phyloP scores from a whole-genome alignment of 2,797 vertebrate species.

The Pseudochirops corinnae region DNA sequence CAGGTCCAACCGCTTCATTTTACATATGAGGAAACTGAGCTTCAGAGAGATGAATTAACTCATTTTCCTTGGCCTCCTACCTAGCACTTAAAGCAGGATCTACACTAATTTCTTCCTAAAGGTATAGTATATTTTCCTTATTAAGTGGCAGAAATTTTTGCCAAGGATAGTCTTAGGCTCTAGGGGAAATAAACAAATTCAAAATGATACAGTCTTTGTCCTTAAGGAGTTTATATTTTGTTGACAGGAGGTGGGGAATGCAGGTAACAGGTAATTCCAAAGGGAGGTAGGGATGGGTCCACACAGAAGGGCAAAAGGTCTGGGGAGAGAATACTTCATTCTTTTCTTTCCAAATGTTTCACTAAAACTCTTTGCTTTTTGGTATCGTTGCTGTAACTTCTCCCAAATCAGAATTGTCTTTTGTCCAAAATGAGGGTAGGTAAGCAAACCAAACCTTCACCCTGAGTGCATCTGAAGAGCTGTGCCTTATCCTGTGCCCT shows the following conservation, averaged over 20 bases:
- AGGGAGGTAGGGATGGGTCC: not conserved
- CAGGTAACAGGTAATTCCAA: not conserved
- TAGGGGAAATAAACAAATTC: not conserved
- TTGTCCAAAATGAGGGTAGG: not conserved
- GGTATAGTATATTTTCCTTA: not conserved
- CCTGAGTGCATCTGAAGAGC: not conserved
- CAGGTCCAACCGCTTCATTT: not conserved
- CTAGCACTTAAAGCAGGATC: not conserved
- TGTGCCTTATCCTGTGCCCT: not conserved
- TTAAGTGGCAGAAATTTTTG: not conserved
- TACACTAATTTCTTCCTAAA: not conserved
- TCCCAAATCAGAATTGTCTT: not conserved
- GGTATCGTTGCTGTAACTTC: not conserved
- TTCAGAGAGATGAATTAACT: not conserved
- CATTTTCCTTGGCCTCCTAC: not conserved
- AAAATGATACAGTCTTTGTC: not conserved
- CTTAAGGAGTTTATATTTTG: not conserved
- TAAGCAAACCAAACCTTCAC: not conserved
- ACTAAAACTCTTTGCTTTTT: not conserved
- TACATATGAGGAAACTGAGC: not conserved
- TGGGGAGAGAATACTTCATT: not conserved
- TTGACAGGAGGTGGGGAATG: not conserved
- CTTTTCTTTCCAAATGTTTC: not conserved
- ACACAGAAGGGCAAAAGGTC: not conserved
- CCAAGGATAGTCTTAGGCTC: not conserved